Evolutionary conservation across 2,113 vertebrate genomes (phyloP), one percentile per base, ranked within the genome.

Genomic region (Atrichornis clamosus): DNA sequence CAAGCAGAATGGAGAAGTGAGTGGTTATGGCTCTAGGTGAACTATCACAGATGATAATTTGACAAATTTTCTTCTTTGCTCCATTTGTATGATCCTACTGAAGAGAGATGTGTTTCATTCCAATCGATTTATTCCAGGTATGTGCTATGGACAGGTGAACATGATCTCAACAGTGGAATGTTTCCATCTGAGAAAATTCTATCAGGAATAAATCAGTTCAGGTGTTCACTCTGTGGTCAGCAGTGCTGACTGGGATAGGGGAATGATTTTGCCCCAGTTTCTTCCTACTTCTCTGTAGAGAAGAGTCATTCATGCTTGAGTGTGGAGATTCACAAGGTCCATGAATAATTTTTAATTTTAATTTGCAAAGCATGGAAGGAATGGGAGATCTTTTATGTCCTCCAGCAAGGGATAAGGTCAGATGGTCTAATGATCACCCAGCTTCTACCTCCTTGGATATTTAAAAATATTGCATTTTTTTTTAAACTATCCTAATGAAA

Each of bases 1-100:
- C 88, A 95, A 87, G 65, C 26, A 52, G 77, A 91, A 91, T 10
- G 33, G 60, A 87, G 35, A 69, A 84, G 64, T 77, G 88, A 74
- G 76, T 87, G 55, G 65, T 84, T 93, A 50, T 79, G 70, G 78
- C 72, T 96, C 59, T 76, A 91, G 93, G 86, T 95, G 81, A 88
- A 44, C 39, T 84, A 77, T 68, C 53, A 60, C 82, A 87, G 62
- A 86, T 58, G 41, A 77, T 73, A 65, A 92, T 91, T 89, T 47
- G 53, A 86, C 82, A 84, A 60, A 62, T 87, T 49, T 55, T 79
- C 27, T 56, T 64, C 58, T 86, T 78, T 92, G 60, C 53, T 91
- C 11, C 23, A 7, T 75, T 84, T 87, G 28, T 33, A 35, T 7
- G 8, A 76, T 64, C 23, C 42, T 16, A 33, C 10, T 6, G 44